Evolutionary conservation across 2,888 invertebrate species (phyloP).

Genomic region (Magallana nippona): DNA sequence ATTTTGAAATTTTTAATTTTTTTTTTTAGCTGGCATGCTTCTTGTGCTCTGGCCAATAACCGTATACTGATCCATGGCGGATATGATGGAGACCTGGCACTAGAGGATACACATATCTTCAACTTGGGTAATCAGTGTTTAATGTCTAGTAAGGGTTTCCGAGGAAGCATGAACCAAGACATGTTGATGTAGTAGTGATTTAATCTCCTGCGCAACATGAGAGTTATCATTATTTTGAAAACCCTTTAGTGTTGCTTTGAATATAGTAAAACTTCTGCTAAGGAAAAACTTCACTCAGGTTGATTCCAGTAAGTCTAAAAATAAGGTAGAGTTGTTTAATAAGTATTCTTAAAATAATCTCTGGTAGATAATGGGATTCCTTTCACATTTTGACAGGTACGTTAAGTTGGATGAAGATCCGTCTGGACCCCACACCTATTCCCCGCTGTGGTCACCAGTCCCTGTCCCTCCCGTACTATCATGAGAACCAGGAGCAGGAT

Average conservation of each 20-base stretch:
- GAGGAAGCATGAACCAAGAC: too few species aligned
- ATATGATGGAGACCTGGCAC: conserved; percentile 76
- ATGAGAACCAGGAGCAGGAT: conserved; percentile 75
- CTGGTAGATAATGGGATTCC: neutral
- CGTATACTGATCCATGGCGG: conserved; percentile 78
- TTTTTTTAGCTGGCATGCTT: conserved; percentile 74
- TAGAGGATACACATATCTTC: conserved; percentile 76
- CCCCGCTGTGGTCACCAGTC: conserved; percentile 75
- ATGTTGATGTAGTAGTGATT: too few species aligned
- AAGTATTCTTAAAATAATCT: too few species aligned
- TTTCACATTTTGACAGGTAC: conserved; percentile 60
- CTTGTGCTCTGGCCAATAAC: conserved; percentile 71
- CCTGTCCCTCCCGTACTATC: conserved; percentile 75
- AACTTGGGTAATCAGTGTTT: conserved; percentile 67
- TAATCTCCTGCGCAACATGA: too few species aligned
- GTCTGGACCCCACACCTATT: conserved; percentile 64
- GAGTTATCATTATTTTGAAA: too few species aligned
- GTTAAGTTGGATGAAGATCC: conserved; percentile 68
- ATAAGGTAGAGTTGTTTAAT: too few species aligned
- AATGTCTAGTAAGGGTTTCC: too few species aligned
- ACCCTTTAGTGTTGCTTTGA: too few species aligned
- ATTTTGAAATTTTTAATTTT: neutral
- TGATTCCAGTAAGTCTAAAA: too few species aligned
- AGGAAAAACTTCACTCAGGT: too few species aligned
- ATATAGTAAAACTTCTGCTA: too few species aligned